Percentiles rank a stretch among this genome's conserved stretches.
These are phyloP conservation scores for Gymnoscelis rufifasciata DNA, from an alignment of 2,888 invertebrate species.

Conservation along the genomic window DNA sequence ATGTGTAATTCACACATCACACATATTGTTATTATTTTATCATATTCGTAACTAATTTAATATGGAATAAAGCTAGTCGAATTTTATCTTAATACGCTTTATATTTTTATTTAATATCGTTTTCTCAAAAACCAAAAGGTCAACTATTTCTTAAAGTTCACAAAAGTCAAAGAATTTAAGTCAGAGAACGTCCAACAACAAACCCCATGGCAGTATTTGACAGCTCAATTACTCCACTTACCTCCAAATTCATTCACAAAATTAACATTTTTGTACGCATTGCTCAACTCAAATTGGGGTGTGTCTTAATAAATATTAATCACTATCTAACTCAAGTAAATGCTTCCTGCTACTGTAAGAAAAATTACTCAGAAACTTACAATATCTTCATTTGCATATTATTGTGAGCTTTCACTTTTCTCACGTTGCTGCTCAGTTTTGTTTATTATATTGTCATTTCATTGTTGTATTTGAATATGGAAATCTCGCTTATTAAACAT, in stretches of 20 bases:
- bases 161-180: neutral
- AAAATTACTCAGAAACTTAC: conserved; percentile 56
- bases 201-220: neutral
- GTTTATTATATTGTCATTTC: conserved; percentile 32
- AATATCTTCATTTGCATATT: conserved; percentile 63
- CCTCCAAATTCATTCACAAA: conserved; percentile 40
- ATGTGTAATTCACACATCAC: too few species aligned
- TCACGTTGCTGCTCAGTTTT: conserved; percentile 27
- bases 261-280: conserved; percentile 38
- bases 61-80: too few species aligned
- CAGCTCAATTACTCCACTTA: conserved; percentile 13
- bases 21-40: too few species aligned
- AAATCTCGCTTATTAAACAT: conserved; percentile 25
- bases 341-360: conserved; percentile 69
- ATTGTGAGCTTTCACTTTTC: conserved; percentile 35
- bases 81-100: too few species aligned
- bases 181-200: too few species aligned
- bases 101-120: too few species aligned
- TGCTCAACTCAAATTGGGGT: conserved; percentile 33
- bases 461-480: conserved; percentile 23
- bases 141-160: neutral
- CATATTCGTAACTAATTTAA: too few species aligned
- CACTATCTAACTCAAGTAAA: conserved; percentile 63
- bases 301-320: conserved; percentile 67
- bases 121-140: too few species aligned